A percentile compares a stretch with the other conserved stretches of the same genome.
Evolutionary conservation across 2,113 vertebrate species (phyloP).

Genomic region (Alethe diademata): DNA sequence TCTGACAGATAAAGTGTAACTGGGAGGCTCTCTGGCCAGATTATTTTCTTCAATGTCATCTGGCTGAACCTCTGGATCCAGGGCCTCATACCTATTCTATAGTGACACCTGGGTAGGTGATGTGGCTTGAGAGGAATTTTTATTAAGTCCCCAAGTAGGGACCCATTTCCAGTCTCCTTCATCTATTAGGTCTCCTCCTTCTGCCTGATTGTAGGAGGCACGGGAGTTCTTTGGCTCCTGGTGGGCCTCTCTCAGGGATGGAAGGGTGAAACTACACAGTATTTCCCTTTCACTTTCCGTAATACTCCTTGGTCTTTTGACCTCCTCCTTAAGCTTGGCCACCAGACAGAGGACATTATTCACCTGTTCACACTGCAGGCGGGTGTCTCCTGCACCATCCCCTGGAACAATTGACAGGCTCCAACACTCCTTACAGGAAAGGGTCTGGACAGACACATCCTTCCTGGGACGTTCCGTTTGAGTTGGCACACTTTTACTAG

Average conservation of each 20-base stretch:
- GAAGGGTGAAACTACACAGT: neutral
- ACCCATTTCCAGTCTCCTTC: neutral
- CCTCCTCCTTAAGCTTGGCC: neutral
- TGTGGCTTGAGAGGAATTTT: neutral
- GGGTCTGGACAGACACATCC: rapidly evolving
- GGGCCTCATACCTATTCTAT: neutral
- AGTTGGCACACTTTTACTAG: neutral
- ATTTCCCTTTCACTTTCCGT: neutral
- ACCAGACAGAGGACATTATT: neutral
- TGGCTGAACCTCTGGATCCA: neutral
- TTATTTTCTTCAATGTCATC: neutral
- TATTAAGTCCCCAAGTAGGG: neutral
- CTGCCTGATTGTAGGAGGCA: neutral
- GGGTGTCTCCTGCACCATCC: neutral
- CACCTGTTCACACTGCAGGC: neutral
- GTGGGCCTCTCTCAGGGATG: neutral
- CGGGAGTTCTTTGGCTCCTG: neutral
- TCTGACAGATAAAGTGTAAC: neutral
- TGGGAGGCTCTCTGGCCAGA: neutral
- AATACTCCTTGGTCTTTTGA: neutral
- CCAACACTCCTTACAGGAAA: neutral
- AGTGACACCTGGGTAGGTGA: neutral
- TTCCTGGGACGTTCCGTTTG: neutral
- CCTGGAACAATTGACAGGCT: neutral
- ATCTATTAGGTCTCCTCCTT: neutral